Percentiles rank a stretch among this genome's conserved stretches.
Conservation (phyloP, 2,113 vertebrate genomes). For the Petrocephalus microphthalmus region DNA sequence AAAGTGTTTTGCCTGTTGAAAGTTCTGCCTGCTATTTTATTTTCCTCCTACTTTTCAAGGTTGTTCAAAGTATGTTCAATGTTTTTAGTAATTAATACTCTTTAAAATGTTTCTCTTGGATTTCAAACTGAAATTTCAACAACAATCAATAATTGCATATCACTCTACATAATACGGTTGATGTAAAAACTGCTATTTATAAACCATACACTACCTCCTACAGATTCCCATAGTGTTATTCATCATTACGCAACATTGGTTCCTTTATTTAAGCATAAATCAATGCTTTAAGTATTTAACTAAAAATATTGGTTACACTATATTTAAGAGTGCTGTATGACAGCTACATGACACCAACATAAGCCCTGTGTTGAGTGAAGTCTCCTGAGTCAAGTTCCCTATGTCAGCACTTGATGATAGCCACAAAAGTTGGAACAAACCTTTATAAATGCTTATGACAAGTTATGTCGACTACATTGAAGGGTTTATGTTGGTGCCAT, state of each 20-base stretch:
- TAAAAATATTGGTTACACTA: too few species aligned
- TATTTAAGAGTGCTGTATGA: too few species aligned
- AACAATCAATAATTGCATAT: not conserved
- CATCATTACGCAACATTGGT: too few species aligned
- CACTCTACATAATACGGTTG: not conserved
- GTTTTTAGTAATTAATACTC: not conserved
- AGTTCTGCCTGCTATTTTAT: not conserved
- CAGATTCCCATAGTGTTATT: too few species aligned
- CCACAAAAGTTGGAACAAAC: too few species aligned
- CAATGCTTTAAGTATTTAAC: not conserved
- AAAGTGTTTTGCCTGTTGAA: not conserved
- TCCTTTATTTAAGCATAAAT: not conserved
- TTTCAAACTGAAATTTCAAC: not conserved
- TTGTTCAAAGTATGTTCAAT: not conserved
- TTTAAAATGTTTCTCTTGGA: not conserved
- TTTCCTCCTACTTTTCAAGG: not conserved
- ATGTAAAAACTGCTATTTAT: not conserved
- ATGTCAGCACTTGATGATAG: too few species aligned
- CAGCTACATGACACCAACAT: too few species aligned
- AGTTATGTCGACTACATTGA: too few species aligned
- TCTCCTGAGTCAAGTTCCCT: too few species aligned
- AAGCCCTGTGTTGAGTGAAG: too few species aligned
- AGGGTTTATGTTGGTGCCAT: too few species aligned
- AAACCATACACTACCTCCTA: not conserved
- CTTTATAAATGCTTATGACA: too few species aligned